Percentiles rank a stretch among this genome's conserved stretches.
Evolutionary conservation across 2,888 invertebrate genomes (phyloP).

Genomic region (Galeruca laticollis): DNA sequence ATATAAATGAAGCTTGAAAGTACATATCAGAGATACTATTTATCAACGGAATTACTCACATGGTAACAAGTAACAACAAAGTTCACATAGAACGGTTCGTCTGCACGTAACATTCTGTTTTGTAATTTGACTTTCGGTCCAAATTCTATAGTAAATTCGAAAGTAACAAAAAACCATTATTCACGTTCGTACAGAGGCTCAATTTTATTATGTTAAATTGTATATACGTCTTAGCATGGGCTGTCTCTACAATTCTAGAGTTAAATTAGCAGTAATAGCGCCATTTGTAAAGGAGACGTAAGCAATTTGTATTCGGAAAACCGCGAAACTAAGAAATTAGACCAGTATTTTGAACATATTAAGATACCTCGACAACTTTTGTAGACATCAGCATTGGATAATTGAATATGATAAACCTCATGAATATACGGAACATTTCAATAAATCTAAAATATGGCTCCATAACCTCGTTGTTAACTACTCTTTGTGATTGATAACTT

Average conservation of each 20-base stretch:
- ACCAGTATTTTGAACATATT: background rate
- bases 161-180: background rate
- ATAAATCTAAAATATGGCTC: too few species aligned
- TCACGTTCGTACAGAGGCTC: background rate
- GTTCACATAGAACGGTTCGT: background rate
- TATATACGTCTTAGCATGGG: background rate
- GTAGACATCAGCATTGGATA: too few species aligned
- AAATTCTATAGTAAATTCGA: background rate
- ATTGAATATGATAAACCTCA: too few species aligned
- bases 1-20: background rate
- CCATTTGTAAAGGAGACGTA: background rate
- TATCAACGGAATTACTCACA: background rate
- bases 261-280: background rate
- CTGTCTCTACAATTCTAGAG: background rate
- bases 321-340: background rate
- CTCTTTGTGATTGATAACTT: too few species aligned
- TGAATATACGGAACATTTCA: too few species aligned
- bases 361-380: too few species aligned
- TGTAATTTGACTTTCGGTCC: background rate
- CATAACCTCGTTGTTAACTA: too few species aligned
- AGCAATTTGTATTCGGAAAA: background rate
- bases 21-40: background rate
- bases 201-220: background rate
- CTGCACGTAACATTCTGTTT: background rate
- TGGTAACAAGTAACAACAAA: background rate